Evolutionary conservation across 2,888 invertebrate species (phyloP), one percentile per base, ranked within the genome.

Genomic region (Caenorhabditis sp.): DNA sequence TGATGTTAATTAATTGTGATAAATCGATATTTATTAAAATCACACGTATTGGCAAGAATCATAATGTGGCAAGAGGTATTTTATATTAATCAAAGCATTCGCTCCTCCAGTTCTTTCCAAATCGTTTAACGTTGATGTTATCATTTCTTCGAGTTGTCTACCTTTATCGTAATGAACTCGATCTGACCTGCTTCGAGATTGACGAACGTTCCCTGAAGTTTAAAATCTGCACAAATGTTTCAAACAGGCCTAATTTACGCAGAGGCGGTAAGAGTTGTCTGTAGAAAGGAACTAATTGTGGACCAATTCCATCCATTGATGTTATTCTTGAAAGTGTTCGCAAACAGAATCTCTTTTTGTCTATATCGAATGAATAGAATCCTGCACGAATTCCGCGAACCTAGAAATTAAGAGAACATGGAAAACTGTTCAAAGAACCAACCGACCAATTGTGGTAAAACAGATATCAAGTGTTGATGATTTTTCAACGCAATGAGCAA

Each of bases 61-160:
- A 88, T 97, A 97, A 6, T 96, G 96, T 0, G 97, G 97, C 81
- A 97, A 92, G 92, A 97, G 93, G 89, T 97, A 97, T 89, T 97
- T 97, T 86, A 97, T 97, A 89, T 97, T 97, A 84, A 96, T 95
- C 88, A 95, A 96, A 1, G 97, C 95, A 88, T 96, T 95, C 77
- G 94, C 94, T 5, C 97, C 97, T 0, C 97, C 97, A 86, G 93
- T 93, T 84, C 92, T 91, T 89, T 97, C 97, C 76, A 97, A 90
- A 58, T 93, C 91, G 89, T 95, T 94, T 62, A 97, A 90, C 0
- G 96, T 76, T 3, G 69, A 70, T 8, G 66, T 70, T 8, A 76
- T 64, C 14, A 78, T 69, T 66, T 77, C 77, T 31, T 74, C 66
- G 10, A 74, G 55, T 58, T 74, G 74, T 10, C 74, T 55, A 4